These are phyloP conservation scores for Mergus octosetaceus DNA, from an alignment of 2,797 vertebrate genomes.

Conservation along the genomic window DNA sequence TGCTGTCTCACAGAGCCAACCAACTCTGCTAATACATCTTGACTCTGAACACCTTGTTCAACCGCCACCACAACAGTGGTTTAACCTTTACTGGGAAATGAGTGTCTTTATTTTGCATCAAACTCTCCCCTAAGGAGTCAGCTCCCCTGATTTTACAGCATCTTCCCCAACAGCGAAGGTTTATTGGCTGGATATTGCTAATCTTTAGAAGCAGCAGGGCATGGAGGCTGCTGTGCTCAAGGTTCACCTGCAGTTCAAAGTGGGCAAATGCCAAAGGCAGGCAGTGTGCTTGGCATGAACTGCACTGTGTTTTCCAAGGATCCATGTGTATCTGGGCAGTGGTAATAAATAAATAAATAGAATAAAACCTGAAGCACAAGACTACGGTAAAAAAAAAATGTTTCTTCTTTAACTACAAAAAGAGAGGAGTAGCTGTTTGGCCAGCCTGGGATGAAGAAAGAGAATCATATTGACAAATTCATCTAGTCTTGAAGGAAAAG, in stretches of 20 bases:
- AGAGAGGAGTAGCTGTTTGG: background rate
- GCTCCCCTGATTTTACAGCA: background rate
- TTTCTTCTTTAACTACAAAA: background rate
- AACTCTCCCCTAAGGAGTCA: background rate
- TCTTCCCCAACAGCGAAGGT: background rate
- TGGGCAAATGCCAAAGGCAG: background rate
- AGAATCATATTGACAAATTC: background rate
- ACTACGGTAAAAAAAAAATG: background rate
- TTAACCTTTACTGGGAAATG: background rate
- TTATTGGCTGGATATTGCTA: background rate
- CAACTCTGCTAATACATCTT: background rate
- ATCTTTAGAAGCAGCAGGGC: background rate
- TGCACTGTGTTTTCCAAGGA: background rate
- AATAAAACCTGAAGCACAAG: background rate
- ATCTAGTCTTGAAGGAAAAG: background rate
- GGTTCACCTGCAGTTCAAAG: background rate
- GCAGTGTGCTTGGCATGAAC: background rate
- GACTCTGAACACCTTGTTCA: background rate
- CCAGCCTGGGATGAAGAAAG: background rate
- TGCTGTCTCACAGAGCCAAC: background rate
- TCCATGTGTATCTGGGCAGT: background rate
- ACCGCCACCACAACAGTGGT: background rate
- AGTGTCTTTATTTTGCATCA: background rate
- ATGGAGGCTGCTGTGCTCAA: background rate
- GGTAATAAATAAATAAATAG: too few relatives aligned